Conservation (phyloP, 1,140 invertebrate genomes). For the Neodiprion pinetum region DNA sequence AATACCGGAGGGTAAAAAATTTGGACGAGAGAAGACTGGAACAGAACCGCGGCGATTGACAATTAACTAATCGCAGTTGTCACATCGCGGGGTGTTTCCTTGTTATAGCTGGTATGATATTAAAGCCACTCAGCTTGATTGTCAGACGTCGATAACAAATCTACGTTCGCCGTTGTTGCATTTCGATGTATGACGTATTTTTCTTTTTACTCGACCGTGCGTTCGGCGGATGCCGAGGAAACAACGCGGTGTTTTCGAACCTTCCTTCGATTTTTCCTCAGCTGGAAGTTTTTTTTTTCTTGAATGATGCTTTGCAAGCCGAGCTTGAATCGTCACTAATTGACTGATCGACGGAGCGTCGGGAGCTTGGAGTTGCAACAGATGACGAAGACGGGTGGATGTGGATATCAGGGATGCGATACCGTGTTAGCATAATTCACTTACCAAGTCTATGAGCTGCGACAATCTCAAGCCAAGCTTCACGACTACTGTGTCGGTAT, state of each 20-base stretch:
- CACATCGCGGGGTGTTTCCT: too few species aligned
- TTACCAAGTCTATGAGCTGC: slow-evolving; percentile 95
- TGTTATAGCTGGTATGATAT: too few species aligned
- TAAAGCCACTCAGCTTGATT: too few species aligned
- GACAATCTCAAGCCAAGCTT: slow-evolving; percentile 91
- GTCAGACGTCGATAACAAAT: too few species aligned
- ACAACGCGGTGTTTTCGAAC: too few species aligned
- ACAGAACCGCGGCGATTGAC: neutral
- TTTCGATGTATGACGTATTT: too few species aligned
- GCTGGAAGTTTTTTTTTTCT: neutral
- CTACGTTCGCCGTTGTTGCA: too few species aligned
- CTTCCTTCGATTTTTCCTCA: too few species aligned
- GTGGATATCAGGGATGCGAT: neutral
- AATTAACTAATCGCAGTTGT: neutral
- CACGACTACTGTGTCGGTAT: slow-evolving; percentile 91
- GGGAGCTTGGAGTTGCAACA: slow-evolving; percentile 7
- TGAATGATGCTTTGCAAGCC: neutral
- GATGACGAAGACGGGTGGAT: neutral
- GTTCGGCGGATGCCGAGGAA: too few species aligned
- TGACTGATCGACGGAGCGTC: neutral
- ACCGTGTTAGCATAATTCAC: slow-evolving; percentile 45
- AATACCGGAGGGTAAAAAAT: neutral
- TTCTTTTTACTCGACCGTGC: too few species aligned
- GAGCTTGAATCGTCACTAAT: neutral
- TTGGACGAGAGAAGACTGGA: neutral